Percentiles rank a stretch among this genome's conserved stretches.
These are phyloP conservation scores for Daphoenositta chrysoptera DNA, from an alignment of 2,113 vertebrate genomes.

Conservation along the genomic window DNA sequence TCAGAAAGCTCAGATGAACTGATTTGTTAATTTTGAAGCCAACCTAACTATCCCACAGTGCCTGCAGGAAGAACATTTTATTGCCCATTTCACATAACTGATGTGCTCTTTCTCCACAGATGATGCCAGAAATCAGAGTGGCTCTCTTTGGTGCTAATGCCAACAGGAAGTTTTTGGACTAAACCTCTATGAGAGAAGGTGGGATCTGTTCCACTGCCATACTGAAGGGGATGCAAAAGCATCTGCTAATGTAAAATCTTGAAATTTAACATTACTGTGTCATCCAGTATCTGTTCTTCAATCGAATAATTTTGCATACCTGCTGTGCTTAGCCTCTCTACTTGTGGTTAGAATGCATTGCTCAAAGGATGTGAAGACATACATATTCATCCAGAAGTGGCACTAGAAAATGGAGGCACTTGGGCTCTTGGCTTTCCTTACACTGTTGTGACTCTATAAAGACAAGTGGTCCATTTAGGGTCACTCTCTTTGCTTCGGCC, in stretches of 20 bases:
- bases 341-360: conserved; percentile 20
- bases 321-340: conserved; percentile 42
- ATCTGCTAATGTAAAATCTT: conserved; percentile 47
- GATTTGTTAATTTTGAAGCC: neutral
- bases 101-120: conserved; percentile 72
- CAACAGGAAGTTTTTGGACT: conserved; percentile 93
- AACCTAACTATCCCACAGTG: neutral
- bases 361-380: conserved; percentile 8
- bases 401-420: neutral
- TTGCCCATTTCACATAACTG: neutral
- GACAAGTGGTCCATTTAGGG: neutral
- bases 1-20: neutral
- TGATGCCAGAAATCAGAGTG: conserved; percentile 94
- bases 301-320: conserved; percentile 47
- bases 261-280: conserved; percentile 35
- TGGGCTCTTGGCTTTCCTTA: conserved; percentile 17
- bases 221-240: conserved; percentile 52
- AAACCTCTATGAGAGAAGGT: conserved; percentile 47
- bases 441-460: neutral
- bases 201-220: conserved; percentile 38
- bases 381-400: neutral
- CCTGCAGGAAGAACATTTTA: neutral
- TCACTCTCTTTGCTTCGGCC: conserved; percentile 16
- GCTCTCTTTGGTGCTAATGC: conserved; percentile 89
- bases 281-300: conserved; percentile 45